Conservation (phyloP, 2,113 vertebrate species). For the Salvelinus alpinus region DNA sequence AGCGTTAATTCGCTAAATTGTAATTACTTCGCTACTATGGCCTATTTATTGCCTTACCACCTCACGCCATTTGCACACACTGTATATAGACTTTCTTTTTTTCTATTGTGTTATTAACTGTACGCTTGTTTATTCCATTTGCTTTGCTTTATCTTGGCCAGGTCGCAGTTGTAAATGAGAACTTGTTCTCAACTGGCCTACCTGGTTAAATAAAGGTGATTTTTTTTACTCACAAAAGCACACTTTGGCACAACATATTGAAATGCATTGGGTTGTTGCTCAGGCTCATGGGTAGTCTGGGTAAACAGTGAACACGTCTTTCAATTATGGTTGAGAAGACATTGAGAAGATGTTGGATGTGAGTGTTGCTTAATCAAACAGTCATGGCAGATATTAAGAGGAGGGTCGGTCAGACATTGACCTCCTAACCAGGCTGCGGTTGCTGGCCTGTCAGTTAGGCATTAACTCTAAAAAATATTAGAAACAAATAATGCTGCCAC, state of each 20-base stretch:
- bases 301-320: slow-evolving; percentile 13
- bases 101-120: no score
- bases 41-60: no score
- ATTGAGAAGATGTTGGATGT: background rate
- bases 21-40: no score
- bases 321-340: no score
- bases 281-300: background rate
- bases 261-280: background rate
- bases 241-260: background rate
- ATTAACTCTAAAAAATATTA: slow-evolving; percentile 19
- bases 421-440: background rate
- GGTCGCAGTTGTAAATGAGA: no score
- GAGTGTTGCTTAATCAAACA: slow-evolving; percentile 20
- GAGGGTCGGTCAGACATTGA: background rate
- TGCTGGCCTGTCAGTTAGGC: slow-evolving; percentile 16
- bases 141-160: no score
- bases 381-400: slow-evolving; percentile 15
- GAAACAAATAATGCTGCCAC: slow-evolving; percentile 32
- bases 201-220: no score
- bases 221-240: background rate
- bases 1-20: no score
- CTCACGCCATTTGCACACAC: no score
- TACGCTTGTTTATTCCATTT: no score
- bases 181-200: no score
- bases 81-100: no score